Evolutionary conservation across 2,797 vertebrate species (phyloP), one percentile per base, ranked within the genome.

Genomic region (Telmatherina bonti): DNA sequence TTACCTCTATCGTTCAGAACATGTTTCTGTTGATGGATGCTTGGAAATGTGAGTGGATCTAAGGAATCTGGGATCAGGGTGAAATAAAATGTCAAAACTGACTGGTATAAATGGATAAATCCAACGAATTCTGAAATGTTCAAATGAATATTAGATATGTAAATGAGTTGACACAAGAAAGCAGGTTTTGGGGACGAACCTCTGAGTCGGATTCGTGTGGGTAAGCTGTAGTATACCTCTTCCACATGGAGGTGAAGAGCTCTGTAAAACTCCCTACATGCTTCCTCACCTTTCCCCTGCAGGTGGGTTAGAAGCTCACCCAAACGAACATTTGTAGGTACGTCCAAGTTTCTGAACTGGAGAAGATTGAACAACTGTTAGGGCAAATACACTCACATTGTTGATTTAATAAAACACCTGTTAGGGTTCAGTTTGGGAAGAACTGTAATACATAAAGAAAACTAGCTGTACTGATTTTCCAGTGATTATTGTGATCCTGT

Each of bases 251-350:
- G 93, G 88, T 97, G 96, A 11, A 99, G 93, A 20, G 97, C 97
- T 1, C 96, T 90, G 92, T 99, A 99, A 78, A 99, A 98, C 91
- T 99, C 97, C 68, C 93, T 94, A 82, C 98, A 99, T 2, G 96
- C 96, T 26, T 95, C 95, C 33, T 98, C 97, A 2, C 96, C 95
- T 78, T 95, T 96, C 70, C 86, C 94, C 76, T 96, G 96, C 70
- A 99, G 93, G 82, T 96, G 92, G 27, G 90, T 88, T 84, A 99
- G 89, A 51, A 99, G 94, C 88, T 96, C 96, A 0, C 92, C 95
- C 79, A 98, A 85, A 5, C 96, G 92, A 60, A 95, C 75, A 16
- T 95, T 93, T 20, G 96, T 94, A 5, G 95, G 94, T 1, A 95
- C 94, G 35, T 96, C 96, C 85, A 98, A 93, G 81, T 97, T 97